Base-by-base conservation (phyloP, 2,888 invertebrate genomes). In the Thyatira batis region DNA sequence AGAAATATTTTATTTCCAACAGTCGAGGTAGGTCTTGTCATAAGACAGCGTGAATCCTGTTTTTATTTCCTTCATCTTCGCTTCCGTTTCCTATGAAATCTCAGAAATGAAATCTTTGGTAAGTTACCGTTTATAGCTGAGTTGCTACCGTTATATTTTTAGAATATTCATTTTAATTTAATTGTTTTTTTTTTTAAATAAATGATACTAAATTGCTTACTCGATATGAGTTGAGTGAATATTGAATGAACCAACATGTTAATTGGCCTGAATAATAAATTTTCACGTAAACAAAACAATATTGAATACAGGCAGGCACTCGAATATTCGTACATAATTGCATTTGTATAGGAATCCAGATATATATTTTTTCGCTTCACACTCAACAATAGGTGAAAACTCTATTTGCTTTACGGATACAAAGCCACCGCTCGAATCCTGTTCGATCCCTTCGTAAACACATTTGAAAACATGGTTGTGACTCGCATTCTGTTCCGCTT, bases 391-490 rank as follows among this genome's bases (percentile, higher is more conserved):
- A 57, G 48, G 39, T 20, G 43, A 39, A 63, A 53, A 55, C 49
- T 45, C 17, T 63, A 57, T 67, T 60, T 62, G 54, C 53, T 51
- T 48, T 56, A 48, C 60, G 52, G 51, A 61, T 63, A 67, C 61
- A 71, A 67, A 69, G 58, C 54, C 46, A 57, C 39, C 49, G 51
- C 48, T 63, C 53, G 62, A 78, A 79, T 80, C 72, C 69, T 50
- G 61, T 68, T 71, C 57, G 65, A 73, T 71, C 66, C 69, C 60
- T 71, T 63, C 63, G 63, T 65, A 71, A 66, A 71, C 66, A 69
- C 65, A 67, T 80, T 72, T 68, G 63, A 63, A 71, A 76, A 69
- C 71, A 72, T 68, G 65, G 58, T 65, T 66, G 64, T 73, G 71
- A 75, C 63, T 69, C 67, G 70, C 61, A 64, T 67, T 67, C 62